Base-by-base conservation (phyloP, 2,113 vertebrate genomes). In the Acrocephalus arundinaceus region DNA sequence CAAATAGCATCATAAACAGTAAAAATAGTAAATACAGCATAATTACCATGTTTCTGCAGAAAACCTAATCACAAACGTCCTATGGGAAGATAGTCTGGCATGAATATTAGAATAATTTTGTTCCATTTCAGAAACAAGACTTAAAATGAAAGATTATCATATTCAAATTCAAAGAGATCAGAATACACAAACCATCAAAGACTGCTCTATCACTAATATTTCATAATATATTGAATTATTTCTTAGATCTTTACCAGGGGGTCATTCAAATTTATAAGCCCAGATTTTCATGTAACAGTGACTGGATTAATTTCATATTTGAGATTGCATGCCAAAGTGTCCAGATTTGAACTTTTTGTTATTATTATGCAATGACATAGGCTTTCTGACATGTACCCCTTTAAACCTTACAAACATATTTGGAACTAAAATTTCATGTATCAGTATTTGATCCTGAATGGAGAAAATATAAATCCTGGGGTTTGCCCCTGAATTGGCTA, bases 21-120 rank as follows among this genome's bases (percentile, higher is more conserved):
- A 89, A 87, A 88, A 93, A 87, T 55, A 77, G 72, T 90, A 96
- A 96, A 95, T 86, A 92, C 11, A 86, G 48, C 43, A 84, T 90
- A 84, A 90, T 93, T 86, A 84, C 59, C 33, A n/a, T 72, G 41
- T 89, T 94, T 92, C 76, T 84, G 59, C 61, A 80, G 65, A 67
- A 88, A 92, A 65, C 5, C 9, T 74, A 81, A 61, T 85, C 52
- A 68, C 35, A 81, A 37, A 18, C 0, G 0, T 74, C 89, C 73
- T 94, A 81, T 71, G 70, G 73, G 84, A 96, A 85, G 65, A 71
- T 18, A 93, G 39, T 52, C 68, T 88, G 76, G 51, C 52, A 63
- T 21, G 12, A 22, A 61, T 81, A 46, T 94, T 46, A n/a, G 70
- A 91, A 85, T 75, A 94, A 84, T 79, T 93, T 75, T 61, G 16